Conservation (phyloP, 1,140 invertebrate species). For the Manduca sexta region DNA sequence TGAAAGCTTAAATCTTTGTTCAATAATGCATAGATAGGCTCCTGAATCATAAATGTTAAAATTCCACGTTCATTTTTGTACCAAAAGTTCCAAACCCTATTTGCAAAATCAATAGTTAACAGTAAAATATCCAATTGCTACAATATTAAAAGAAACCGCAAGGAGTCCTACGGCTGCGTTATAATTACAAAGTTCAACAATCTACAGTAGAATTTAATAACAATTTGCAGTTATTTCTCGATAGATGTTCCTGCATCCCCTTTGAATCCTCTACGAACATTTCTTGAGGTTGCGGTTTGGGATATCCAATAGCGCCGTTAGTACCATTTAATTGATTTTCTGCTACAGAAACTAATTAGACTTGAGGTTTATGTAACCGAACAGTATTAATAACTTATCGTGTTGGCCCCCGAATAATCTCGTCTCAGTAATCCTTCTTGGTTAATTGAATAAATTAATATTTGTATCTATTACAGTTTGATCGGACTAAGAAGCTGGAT, state of each 20-base stretch:
- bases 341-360: slow-evolving; percentile 67
- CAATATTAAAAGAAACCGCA: background rate
- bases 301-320: slow-evolving; percentile 37
- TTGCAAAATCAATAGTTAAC: too few relatives aligned
- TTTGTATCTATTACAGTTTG: background rate
- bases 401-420: slow-evolving; percentile 42
- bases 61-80: too few relatives aligned
- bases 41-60: too few relatives aligned
- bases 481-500: too few relatives aligned
- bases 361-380: slow-evolving; percentile 63
- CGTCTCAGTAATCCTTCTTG: slow-evolving; percentile 30
- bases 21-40: too few relatives aligned
- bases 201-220: slow-evolving; percentile 15
- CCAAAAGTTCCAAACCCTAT: too few relatives aligned
- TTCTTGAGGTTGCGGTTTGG: slow-evolving; percentile 52
- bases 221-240: slow-evolving; percentile 25
- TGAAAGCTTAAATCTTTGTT: too few relatives aligned
- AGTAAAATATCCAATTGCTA: too few relatives aligned
- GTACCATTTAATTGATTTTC: slow-evolving; percentile 68
- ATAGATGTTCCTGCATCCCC: slow-evolving; percentile 33
- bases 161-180: background rate
- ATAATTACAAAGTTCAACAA: slow-evolving; percentile 3
- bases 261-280: slow-evolving; percentile 45
- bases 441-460: slow-evolving; percentile 39
- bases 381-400: slow-evolving; percentile 60